These are phyloP conservation scores for Neuroscelio doddi DNA, from an alignment of 2,888 invertebrate genomes.

Conservation along the genomic window DNA sequence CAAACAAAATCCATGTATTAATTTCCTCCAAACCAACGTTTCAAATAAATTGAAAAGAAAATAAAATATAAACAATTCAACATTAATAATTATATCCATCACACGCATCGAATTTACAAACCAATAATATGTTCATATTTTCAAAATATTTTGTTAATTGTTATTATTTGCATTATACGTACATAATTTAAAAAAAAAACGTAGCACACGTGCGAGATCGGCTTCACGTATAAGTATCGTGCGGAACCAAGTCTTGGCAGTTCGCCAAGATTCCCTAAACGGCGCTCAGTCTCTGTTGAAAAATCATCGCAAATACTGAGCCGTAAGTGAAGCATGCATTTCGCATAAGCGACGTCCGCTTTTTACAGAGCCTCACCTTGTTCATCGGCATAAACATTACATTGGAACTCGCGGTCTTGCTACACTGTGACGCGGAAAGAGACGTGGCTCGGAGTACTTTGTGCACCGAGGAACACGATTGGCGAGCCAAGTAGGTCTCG, in stretches of 20 bases:
- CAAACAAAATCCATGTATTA: too few species aligned
- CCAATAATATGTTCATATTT: too few species aligned
- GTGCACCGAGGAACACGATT: constrained; percentile 6
- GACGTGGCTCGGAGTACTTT: constrained; percentile 8
- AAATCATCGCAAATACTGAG: constrained; percentile 43
- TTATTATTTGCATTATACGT: too few species aligned
- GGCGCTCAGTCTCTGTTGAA: constrained; percentile 54
- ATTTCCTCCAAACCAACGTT: too few species aligned
- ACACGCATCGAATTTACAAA: too few species aligned
- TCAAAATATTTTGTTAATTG: too few species aligned
- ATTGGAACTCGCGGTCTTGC: constrained; percentile 4
- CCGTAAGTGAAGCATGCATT: constrained; percentile 15
- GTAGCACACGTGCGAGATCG: constrained; percentile 7
- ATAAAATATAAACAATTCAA: too few species aligned
- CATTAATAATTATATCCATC: too few species aligned
- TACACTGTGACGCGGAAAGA: constrained; percentile 6
- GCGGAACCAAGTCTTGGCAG: constrained; percentile 38
- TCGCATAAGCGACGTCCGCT: constrained; percentile 24
- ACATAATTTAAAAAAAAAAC: background rate
- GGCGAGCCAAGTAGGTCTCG: constrained; percentile 28
- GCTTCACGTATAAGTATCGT: constrained; percentile 28
- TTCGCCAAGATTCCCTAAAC: constrained; percentile 70
- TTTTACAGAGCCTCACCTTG: constrained; percentile 35
- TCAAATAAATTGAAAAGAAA: too few species aligned
- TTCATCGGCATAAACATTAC: constrained; percentile 40